These are phyloP conservation scores for Diorhabda sublineata DNA, from an alignment of 1,140 invertebrate species.

Conservation along the genomic window DNA sequence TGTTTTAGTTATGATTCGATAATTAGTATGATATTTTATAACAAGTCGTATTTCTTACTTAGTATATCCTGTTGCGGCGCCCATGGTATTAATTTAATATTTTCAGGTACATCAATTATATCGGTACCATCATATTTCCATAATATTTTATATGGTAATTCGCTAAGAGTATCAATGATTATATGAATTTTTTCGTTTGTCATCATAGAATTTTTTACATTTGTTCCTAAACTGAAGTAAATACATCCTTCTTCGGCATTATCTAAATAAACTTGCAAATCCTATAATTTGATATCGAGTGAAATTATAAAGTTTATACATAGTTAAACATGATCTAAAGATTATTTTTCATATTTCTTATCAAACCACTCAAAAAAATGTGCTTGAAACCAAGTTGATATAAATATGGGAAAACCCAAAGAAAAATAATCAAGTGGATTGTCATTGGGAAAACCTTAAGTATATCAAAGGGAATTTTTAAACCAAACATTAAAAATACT, in stretches of 20 bases:
- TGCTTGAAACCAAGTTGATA: no score
- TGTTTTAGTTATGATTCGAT: no score
- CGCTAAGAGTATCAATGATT: conserved; percentile 47
- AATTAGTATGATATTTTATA: no score
- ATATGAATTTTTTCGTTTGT: conserved; percentile 42
- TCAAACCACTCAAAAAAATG: no score
- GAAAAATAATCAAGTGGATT: no score
- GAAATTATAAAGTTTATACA: no score
- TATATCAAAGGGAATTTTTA: no score
- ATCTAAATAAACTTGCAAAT: conserved; percentile 55
- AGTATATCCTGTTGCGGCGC: conserved; percentile 60
- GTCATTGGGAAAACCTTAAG: no score
- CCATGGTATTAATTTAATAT: conserved; percentile 52
- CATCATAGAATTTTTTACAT: conserved; percentile 48
- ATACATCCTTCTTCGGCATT: conserved; percentile 55
- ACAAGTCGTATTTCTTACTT: conserved; percentile 38
- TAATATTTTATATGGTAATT: conserved; percentile 50
- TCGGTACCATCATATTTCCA: conserved; percentile 55
- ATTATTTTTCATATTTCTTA: no score
- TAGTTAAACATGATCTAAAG: no score
- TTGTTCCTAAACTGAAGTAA: conserved; percentile 56
- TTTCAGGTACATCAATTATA: conserved; percentile 48
- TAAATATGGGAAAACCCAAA: no score
- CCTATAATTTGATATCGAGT: conserved; percentile 39
- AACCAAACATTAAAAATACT: no score